Evolutionary conservation across 2,797 vertebrate genomes (phyloP).

Genomic region (Aphelocoma californica): DNA sequence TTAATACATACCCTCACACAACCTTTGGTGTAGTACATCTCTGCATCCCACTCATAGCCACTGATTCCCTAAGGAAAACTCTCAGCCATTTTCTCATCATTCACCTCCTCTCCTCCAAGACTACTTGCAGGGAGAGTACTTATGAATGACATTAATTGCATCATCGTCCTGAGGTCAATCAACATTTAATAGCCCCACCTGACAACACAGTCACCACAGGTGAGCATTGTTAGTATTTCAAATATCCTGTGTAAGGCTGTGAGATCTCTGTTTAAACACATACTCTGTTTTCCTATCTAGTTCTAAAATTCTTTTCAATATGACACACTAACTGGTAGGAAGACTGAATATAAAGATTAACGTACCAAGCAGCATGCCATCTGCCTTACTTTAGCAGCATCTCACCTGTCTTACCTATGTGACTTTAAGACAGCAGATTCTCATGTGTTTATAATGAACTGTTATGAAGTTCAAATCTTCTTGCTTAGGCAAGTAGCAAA

Average conservation of each 20-base stretch:
- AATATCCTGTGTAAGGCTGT: not conserved
- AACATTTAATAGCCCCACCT: not conserved
- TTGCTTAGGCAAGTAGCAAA: not conserved
- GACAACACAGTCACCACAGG: not conserved
- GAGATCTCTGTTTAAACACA: not conserved
- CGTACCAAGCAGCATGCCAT: not conserved
- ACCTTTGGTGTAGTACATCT: not conserved
- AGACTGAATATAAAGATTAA: not conserved
- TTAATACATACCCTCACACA: not conserved
- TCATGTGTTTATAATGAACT: not conserved
- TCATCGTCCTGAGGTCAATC: not conserved
- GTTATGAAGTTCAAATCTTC: not conserved
- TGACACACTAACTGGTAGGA: not conserved
- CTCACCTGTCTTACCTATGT: not conserved
- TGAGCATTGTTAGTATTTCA: not conserved
- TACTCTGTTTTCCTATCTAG: not conserved
- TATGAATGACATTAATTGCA: not conserved
- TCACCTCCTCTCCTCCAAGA: not conserved
- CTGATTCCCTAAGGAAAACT: accelerated
- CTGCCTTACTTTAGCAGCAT: not conserved
- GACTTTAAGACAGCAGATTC: not conserved
- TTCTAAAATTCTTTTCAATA: not conserved
- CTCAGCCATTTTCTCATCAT: not conserved
- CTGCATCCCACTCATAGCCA: not conserved
- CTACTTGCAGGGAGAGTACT: accelerated